These are phyloP conservation scores for Saccopteryx bilineata DNA, from an alignment of 2,113 vertebrate species.

Conservation along the genomic window DNA sequence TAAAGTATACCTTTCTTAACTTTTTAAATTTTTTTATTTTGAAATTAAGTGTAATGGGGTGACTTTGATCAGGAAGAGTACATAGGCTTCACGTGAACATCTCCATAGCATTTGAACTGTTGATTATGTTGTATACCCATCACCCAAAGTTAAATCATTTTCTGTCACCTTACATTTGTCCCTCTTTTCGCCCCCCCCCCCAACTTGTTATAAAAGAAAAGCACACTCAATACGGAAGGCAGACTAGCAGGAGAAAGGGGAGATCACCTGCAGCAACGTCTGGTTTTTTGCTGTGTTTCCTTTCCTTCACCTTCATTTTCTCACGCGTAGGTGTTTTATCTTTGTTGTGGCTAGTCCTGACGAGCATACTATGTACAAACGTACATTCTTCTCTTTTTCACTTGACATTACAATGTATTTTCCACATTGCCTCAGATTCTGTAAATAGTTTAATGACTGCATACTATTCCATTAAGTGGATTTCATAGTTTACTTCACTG, in stretches of 20 bases:
- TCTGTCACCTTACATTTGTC: no score
- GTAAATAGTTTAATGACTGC: conserved; percentile 52
- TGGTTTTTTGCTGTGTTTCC: conserved; percentile 29
- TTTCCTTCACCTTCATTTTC: conserved; percentile 48
- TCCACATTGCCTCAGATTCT: conserved; percentile 27
- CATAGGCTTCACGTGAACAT: no score
- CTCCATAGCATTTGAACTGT: no score
- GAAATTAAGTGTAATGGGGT: no score
- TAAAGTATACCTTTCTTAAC: background rate
- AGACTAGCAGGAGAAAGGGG: background rate
- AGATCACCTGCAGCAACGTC: background rate
- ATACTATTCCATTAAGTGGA: conserved; percentile 56
- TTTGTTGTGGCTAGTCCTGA: conserved; percentile 29
- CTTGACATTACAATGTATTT: conserved; percentile 50
- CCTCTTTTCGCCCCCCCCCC: no score
- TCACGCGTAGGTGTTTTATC: background rate
- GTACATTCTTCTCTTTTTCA: conserved; percentile 49
- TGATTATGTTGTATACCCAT: no score
- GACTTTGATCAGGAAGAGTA: no score
- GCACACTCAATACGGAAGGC: background rate
- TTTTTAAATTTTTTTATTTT: no score
- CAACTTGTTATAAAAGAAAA: conserved; percentile 22
- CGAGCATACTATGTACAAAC: conserved; percentile 31
- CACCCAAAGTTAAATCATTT: no score
- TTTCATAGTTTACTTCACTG: conserved; percentile 36